phyloP scores from a whole-genome alignment of 2,113 vertebrate genomes.

The Tachycineta bicolor region DNA sequence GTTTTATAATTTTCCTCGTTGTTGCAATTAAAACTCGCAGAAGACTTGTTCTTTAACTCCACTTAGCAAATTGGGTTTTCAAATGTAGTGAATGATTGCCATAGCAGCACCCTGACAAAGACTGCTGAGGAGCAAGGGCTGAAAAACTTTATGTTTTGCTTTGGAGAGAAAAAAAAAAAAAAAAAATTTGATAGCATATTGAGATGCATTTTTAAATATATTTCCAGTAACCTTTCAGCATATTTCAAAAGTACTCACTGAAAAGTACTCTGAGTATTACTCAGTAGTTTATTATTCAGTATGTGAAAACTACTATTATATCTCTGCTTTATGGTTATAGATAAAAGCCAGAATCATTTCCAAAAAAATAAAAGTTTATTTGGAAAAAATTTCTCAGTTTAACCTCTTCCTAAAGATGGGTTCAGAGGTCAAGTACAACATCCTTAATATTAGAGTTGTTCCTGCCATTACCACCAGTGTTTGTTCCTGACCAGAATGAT shows the following conservation, averaged over 20 bases:
- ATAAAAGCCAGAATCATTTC: neutral
- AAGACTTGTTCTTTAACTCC: neutral
- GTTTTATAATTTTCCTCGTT: neutral
- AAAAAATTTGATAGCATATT: neutral
- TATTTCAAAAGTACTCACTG: neutral
- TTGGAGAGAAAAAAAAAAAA: neutral
- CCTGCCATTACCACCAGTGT: neutral
- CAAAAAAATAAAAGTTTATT: neutral
- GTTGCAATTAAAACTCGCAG: neutral
- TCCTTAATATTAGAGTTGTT: neutral
- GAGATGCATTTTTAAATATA: neutral
- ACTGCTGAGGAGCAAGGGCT: neutral
- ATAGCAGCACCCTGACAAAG: neutral
- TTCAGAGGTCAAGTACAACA: neutral
- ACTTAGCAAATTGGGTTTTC: neutral
- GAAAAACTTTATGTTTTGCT: neutral
- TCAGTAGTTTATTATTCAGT: neutral
- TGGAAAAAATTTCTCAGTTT: neutral
- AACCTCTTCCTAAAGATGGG: neutral
- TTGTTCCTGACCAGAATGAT: neutral
- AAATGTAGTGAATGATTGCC: neutral
- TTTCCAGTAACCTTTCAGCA: neutral
- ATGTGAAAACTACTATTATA: accelerated
- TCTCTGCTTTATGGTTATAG: neutral
- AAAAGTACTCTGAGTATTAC: neutral